These are phyloP conservation scores for Leuctra nigra DNA, from an alignment of 2,888 invertebrate species.

Conservation along the genomic window DNA sequence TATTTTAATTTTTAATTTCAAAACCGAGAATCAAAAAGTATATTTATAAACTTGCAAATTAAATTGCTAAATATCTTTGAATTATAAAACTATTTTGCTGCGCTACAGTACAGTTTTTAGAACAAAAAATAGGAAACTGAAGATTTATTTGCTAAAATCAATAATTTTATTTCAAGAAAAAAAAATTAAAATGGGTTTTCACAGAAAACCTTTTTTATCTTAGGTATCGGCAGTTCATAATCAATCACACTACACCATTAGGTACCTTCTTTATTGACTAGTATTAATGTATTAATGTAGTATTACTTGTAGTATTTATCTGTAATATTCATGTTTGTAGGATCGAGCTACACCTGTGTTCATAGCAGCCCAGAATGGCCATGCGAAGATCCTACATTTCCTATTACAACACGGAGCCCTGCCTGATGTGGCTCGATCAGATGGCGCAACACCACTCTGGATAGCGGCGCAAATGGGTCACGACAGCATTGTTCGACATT, in stretches of 20 bases:
- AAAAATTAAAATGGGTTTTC: no score
- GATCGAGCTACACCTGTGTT: constrained; percentile 88
- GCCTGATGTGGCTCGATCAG: constrained; percentile 66
- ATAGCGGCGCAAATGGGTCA: constrained; percentile 95
- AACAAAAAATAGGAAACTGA: no score
- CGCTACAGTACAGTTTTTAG: no score
- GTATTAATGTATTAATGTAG: background rate
- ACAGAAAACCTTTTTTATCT: no score
- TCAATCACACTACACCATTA: background rate
- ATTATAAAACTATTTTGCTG: no score
- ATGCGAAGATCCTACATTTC: constrained; percentile 67
- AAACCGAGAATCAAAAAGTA: no score
- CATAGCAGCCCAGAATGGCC: constrained; percentile 91
- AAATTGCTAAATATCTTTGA: no score
- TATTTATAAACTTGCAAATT: no score
- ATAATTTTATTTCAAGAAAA: no score
- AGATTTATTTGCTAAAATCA: no score
- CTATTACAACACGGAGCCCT: constrained; percentile 67
- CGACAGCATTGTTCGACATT: constrained; percentile 66
- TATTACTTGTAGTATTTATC: constrained; percentile 11
- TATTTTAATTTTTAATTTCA: no score
- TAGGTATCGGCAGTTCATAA: background rate
- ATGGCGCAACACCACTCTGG: constrained; percentile 87
- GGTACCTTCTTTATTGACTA: background rate
- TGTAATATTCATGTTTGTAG: no score